Conservation (phyloP, 2,797 vertebrate genomes). For the Zalophus californianus region DNA sequence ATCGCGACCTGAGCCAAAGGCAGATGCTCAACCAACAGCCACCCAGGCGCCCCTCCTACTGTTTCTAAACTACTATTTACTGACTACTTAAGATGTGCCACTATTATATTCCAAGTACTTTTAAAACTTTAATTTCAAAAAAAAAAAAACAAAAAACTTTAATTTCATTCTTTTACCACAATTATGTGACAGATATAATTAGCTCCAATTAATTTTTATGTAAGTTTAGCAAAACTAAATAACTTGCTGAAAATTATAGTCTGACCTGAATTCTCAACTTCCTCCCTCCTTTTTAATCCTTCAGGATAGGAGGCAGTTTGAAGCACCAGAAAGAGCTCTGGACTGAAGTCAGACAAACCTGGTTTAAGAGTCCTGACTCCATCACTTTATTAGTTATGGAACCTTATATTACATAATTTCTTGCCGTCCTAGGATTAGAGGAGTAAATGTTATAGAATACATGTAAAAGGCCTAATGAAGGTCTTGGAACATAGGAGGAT, state of each 20-base stretch:
- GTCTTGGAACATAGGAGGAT: background rate
- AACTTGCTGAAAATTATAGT: background rate
- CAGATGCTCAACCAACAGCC: background rate
- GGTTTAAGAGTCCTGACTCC: background rate
- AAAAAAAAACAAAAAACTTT: no score
- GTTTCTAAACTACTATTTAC: background rate
- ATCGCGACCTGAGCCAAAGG: no score
- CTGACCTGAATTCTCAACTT: slow-evolving; percentile 17
- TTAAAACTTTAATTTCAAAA: background rate
- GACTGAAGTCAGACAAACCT: background rate
- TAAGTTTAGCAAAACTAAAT: background rate
- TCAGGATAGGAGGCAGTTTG: background rate
- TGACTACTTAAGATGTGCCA: background rate
- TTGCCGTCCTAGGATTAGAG: background rate
- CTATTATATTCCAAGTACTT: background rate
- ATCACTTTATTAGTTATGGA: background rate
- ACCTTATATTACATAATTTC: slow-evolving; percentile 6
- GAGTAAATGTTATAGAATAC: background rate
- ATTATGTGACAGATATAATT: background rate
- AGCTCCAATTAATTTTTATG: background rate
- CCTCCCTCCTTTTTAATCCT: background rate
- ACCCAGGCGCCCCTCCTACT: background rate
- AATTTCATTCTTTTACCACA: slow-evolving; percentile 14
- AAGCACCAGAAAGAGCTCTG: background rate
- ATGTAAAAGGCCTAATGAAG: background rate